Evolutionary conservation across 2,888 invertebrate species (phyloP).

Genomic region (Frankliniella fusca): DNA sequence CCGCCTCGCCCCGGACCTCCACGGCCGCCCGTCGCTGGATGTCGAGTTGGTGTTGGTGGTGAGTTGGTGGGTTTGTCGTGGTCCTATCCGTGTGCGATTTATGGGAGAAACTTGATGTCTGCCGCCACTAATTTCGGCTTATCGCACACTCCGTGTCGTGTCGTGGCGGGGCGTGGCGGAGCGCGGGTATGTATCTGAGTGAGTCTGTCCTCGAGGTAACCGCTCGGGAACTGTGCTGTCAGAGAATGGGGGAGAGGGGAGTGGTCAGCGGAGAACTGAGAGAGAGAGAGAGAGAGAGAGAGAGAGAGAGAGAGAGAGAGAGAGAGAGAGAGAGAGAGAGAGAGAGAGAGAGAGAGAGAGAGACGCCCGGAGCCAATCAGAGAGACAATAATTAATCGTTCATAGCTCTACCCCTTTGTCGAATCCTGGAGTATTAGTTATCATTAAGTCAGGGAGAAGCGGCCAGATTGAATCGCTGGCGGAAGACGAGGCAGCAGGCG

Average conservation of each 20-base stretch:
- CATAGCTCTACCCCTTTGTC: background rate
- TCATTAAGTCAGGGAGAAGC: background rate
- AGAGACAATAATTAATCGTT: background rate
- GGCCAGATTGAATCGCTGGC: background rate
- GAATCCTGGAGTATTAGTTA: background rate
- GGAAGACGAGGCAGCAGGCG: background rate
- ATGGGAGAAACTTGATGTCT: constrained; percentile 15
- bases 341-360: background rate
- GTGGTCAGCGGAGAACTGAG: background rate
- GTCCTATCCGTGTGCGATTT: constrained; percentile 21
- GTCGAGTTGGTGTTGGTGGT: background rate
- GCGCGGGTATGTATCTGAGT: background rate
- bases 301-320: background rate
- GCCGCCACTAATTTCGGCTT: constrained; percentile 21
- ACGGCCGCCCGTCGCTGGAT: background rate
- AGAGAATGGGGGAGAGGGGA: background rate
- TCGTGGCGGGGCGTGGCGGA: background rate
- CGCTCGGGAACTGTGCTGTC: background rate
- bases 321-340: background rate
- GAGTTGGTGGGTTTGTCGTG: background rate
- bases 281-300: background rate
- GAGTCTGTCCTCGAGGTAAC: background rate
- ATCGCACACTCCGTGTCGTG: background rate
- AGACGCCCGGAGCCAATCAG: background rate
- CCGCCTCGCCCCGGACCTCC: background rate